phyloP scores from a whole-genome alignment of 2,113 vertebrate genomes.

The Gavialis gangeticus region DNA sequence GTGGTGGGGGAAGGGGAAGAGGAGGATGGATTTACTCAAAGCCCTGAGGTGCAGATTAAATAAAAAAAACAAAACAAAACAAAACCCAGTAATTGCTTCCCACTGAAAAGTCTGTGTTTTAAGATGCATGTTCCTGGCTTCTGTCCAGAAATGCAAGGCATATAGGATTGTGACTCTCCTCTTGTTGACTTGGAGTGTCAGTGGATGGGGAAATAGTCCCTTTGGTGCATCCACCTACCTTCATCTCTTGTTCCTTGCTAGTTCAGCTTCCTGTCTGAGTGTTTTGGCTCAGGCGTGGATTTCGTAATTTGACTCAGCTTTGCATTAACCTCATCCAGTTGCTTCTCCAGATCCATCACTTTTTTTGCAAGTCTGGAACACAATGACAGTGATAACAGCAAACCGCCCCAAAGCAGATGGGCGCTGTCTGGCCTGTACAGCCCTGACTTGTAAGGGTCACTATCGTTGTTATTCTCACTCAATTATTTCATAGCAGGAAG shows the following conservation, averaged over 20 bases:
- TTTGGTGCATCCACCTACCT: not conserved
- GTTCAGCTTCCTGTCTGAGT: not conserved
- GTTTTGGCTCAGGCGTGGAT: rapidly evolving
- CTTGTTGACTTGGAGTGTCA: not conserved
- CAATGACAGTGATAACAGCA: not conserved
- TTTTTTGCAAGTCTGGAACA: slow-evolving; percentile 64
- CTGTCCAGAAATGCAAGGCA: not conserved
- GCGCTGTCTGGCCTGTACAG: not conserved
- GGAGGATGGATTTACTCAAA: not conserved
- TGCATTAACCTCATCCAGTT: slow-evolving; percentile 30
- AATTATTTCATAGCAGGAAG: too few species aligned
- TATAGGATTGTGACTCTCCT: not conserved
- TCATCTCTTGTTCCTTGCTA: not conserved
- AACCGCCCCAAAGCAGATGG: not conserved
- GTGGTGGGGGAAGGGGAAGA: not conserved
- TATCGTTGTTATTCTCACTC: not conserved
- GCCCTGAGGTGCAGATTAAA: not conserved
- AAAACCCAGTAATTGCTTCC: too few species aligned
- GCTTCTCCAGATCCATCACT: slow-evolving; percentile 2
- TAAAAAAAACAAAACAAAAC: too few species aligned
- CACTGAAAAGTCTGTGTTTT: not conserved
- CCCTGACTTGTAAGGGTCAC: not conserved
- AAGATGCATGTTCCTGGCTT: not conserved
- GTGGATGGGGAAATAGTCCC: not conserved
- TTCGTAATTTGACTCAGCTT: slow-evolving; percentile 29